Evolutionary conservation across 1,140 invertebrate species (phyloP), one percentile per base, ranked within the genome.

Genomic region (Drosophila bocqueti): DNA sequence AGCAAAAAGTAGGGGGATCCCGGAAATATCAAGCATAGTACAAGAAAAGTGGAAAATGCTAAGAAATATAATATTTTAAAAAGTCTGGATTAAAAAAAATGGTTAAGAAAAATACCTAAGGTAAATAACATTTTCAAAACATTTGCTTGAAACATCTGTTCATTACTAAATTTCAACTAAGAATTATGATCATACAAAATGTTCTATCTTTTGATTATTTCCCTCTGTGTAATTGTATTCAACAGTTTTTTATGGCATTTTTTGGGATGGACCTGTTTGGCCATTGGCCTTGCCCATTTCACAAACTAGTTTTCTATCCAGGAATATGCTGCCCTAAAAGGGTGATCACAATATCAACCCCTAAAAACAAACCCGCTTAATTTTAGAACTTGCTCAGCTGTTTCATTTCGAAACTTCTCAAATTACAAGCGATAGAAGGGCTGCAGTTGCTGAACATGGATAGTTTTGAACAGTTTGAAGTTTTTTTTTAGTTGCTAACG

Each of bases 261-360:
- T 83, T 81, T 18, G 75, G 54, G 49, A 66, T 81, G 71, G 72
- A 87, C 83, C 83, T 87, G 83, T 87, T 87, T 87, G 42, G 11
- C 47, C 55, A 72, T 71, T 50, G 36, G 24, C 49, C 43, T 21
- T 42, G 62, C 63, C 47, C 34, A 31, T 65, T 55, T 46, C 34
- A 18, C 62, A 86, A 87, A 87, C 83, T 87, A 87, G 83, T 87
- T 87, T 79, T 63, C 24, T 57, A 66, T 73, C 58, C 71, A 65
- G 4, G 36, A 40, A 55, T 31, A 18, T 42, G 9, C 38, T 16
- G n/a, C 34, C 24, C 40, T 18, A 24, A 42, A 78, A 79, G 79
- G 83, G 79, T 86, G 83, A 60, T 68, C 47, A 61, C 21, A 43
- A 21, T 52, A 60, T 43, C 50, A 58, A 73, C 64, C 72, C 46